A percentile compares a stretch with the other conserved stretches of the same genome.
Evolutionary conservation across 1,140 invertebrate genomes (phyloP).

Genomic region (Sycobia sp.): DNA sequence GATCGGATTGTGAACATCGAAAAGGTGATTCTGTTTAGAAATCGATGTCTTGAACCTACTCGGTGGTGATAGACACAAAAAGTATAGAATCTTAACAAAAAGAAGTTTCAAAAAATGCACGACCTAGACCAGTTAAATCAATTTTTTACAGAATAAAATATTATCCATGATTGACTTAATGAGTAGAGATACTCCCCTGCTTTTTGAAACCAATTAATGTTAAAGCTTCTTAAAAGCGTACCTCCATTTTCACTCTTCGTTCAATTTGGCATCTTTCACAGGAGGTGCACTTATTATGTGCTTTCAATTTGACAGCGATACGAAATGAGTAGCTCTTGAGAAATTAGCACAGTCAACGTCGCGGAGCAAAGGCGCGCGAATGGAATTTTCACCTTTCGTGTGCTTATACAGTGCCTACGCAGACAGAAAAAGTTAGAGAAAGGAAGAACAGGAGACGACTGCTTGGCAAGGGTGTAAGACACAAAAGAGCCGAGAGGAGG

Average conservation of each 20-base stretch:
- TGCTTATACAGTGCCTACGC: background rate
- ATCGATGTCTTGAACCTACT: too few relatives aligned
- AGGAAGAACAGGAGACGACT: background rate
- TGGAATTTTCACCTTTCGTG: background rate
- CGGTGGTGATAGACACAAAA: too few relatives aligned
- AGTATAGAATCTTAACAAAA: too few relatives aligned
- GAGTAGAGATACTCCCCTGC: too few relatives aligned
- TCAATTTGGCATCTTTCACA: background rate
- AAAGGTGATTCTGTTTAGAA: too few relatives aligned
- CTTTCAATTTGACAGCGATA: background rate
- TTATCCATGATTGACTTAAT: too few relatives aligned
- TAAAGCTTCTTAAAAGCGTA: background rate
- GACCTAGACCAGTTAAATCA: too few relatives aligned
- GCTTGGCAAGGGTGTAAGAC: background rate
- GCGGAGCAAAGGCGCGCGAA: background rate
- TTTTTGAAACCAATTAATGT: slow-evolving; percentile 10
- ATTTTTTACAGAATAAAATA: too few relatives aligned
- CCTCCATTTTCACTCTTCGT: too few relatives aligned
- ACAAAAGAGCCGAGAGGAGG: background rate
- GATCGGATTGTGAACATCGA: too few relatives aligned
- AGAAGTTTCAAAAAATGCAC: too few relatives aligned
- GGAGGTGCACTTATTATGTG: background rate
- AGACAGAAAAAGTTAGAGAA: background rate
- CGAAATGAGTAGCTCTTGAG: background rate
- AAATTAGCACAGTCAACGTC: slow-evolving; percentile 9